These are phyloP conservation scores for Acrocephalus arundinaceus DNA, from an alignment of 2,113 vertebrate species.

Conservation along the genomic window DNA sequence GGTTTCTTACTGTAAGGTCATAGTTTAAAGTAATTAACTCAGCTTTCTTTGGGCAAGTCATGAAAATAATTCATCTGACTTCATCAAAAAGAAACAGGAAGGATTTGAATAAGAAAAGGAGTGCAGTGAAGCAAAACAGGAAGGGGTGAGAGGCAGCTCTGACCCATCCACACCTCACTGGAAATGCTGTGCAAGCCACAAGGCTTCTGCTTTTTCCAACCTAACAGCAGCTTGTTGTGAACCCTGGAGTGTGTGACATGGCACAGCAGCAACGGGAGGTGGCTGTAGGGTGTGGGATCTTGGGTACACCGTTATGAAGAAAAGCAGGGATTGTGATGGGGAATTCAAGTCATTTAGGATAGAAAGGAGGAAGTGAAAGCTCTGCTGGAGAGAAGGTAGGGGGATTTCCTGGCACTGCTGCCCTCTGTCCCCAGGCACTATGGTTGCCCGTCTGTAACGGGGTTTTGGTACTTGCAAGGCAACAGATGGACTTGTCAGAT, in stretches of 20 bases:
- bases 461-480: not conserved
- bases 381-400: not conserved
- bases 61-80: slow-evolving; percentile 26
- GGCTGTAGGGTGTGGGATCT: not conserved
- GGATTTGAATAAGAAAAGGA: slow-evolving; percentile 30
- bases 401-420: not conserved
- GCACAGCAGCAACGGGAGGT: not conserved
- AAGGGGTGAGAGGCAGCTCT: slow-evolving; percentile 32
- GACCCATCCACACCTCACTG: not conserved
- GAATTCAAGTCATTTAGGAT: not conserved
- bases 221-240: not conserved
- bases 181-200: not conserved
- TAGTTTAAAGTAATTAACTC: not conserved
- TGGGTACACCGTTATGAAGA: not conserved
- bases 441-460: fast-evolving
- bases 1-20: not conserved
- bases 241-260: not conserved
- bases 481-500: not conserved
- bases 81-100: slow-evolving; percentile 34
- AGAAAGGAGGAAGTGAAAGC: slow-evolving; percentile 6
- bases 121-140: slow-evolving; percentile 38
- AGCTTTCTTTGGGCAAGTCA: not conserved
- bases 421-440: not conserved
- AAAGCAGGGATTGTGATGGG: not conserved
- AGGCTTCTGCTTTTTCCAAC: not conserved